These are phyloP conservation scores for Bursaphelenchus okinawaensis DNA, from an alignment of 2,888 invertebrate genomes.

Conservation along the genomic window DNA sequence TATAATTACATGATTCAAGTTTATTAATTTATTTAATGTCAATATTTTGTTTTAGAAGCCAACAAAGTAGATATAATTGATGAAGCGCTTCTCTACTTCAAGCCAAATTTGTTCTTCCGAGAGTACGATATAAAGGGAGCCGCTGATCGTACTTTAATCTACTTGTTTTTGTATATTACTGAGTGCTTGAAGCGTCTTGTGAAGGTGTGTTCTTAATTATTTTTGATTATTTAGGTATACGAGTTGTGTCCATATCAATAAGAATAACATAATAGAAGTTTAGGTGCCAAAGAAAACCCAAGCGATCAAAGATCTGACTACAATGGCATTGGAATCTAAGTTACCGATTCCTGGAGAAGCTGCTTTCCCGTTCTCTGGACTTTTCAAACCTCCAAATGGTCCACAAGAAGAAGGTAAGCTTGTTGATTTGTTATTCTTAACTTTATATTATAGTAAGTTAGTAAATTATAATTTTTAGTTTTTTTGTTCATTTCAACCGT, in stretches of 20 bases:
- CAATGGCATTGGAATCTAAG: slow-evolving; percentile 73
- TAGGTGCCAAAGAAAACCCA: slow-evolving; percentile 74
- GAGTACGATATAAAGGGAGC: slow-evolving; percentile 99
- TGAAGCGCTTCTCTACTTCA: slow-evolving; percentile 92
- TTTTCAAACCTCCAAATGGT: slow-evolving; percentile 79
- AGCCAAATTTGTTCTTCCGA: slow-evolving; percentile 97
- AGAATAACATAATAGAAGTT: slow-evolving; percentile 1
- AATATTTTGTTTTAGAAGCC: slow-evolving; percentile 26
- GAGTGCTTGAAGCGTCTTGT: slow-evolving; percentile 85
- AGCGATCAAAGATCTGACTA: slow-evolving; percentile 89
- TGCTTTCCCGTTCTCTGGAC: slow-evolving; percentile 88
- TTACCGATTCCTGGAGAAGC: slow-evolving; percentile 93
- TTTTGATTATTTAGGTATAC: too few species aligned
- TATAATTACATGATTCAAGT: background rate
- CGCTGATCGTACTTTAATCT: slow-evolving; percentile 90
- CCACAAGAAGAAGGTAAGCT: slow-evolving; percentile 73
- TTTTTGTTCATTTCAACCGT: too few species aligned
- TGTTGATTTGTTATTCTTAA: background rate
- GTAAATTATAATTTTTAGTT: too few species aligned
- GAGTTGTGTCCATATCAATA: too few species aligned
- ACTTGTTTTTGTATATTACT: slow-evolving; percentile 90
- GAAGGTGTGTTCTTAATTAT: background rate
- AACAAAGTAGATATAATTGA: slow-evolving; percentile 86
- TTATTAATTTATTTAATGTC: background rate
- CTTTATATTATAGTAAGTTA: too few species aligned